phyloP scores from a whole-genome alignment of 2,888 invertebrate species.

The Ophion obscuratus region DNA sequence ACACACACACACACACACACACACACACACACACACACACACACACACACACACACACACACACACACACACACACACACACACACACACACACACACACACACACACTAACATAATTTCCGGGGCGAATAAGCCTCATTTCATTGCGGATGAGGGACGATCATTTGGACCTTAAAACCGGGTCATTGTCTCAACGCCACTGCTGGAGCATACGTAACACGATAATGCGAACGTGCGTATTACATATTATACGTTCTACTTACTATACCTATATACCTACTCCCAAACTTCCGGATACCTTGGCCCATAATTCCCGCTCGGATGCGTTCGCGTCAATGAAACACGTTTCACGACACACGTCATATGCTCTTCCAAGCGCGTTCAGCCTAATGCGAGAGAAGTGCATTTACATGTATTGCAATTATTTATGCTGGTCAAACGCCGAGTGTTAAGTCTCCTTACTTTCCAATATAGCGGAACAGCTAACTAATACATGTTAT shows the following conservation, averaged over 20 bases:
- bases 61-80: no score
- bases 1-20: neutral
- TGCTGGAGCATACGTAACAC: conserved; percentile 67
- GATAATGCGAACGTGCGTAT: conserved; percentile 28
- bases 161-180: conserved; percentile 56
- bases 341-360: conserved; percentile 13
- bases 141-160: conserved; percentile 67
- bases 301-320: conserved; percentile 41
- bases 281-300: conserved; percentile 49
- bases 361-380: no score
- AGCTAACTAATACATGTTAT: no score
- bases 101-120: conserved; percentile 14
- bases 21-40: no score
- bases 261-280: neutral
- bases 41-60: no score
- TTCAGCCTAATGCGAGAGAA: no score
- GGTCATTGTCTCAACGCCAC: conserved; percentile 73
- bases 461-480: no score
- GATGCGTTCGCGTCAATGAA: conserved; percentile 45
- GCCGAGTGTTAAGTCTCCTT: no score
- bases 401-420: no score
- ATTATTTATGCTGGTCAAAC: no score
- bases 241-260: neutral
- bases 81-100: neutral
- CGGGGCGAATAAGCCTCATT: conserved; percentile 9